Conservation (phyloP, 2,888 invertebrate species). For the Pterobdella sp. region DNA sequence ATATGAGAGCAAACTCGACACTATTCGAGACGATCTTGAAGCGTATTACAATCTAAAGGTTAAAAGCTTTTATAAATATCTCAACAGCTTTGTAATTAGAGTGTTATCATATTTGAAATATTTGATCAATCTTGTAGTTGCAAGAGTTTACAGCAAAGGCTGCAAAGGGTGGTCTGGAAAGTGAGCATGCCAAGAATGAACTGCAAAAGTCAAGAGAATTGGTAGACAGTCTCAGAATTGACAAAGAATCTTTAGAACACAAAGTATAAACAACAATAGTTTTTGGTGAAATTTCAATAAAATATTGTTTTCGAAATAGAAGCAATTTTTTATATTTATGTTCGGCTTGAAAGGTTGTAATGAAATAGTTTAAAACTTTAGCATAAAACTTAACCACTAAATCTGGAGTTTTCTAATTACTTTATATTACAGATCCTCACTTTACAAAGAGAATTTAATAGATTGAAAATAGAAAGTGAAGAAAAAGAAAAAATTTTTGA, state of each 20-base stretch:
- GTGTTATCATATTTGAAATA: neutral
- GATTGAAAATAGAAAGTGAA: conserved; percentile 23
- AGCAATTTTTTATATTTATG: too few species aligned
- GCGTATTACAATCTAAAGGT: conserved; percentile 55
- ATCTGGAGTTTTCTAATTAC: too few species aligned
- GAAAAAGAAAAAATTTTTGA: conserved; percentile 23
- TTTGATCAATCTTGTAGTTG: conserved; percentile 42
- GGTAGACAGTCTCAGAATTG: conserved; percentile 51
- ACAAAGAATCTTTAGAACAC: conserved; percentile 54
- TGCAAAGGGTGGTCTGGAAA: conserved; percentile 53
- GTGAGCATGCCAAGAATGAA: conserved; percentile 53
- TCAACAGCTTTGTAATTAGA: neutral
- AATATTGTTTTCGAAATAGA: neutral
- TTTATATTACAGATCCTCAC: conserved; percentile 13
- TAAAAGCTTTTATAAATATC: neutral
- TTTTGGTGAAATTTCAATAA: neutral
- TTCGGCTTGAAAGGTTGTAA: too few species aligned
- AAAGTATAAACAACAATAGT: conserved; percentile 43
- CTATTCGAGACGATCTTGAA: conserved; percentile 53
- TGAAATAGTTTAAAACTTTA: too few species aligned
- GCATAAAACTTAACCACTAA: too few species aligned
- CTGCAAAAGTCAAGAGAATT: conserved; percentile 52
- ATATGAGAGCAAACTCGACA: conserved; percentile 53
- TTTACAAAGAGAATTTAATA: conserved; percentile 23
- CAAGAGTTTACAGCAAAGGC: conserved; percentile 55